These are phyloP conservation scores for Nebria ingens DNA, from an alignment of 1,140 invertebrate species.

Conservation along the genomic window DNA sequence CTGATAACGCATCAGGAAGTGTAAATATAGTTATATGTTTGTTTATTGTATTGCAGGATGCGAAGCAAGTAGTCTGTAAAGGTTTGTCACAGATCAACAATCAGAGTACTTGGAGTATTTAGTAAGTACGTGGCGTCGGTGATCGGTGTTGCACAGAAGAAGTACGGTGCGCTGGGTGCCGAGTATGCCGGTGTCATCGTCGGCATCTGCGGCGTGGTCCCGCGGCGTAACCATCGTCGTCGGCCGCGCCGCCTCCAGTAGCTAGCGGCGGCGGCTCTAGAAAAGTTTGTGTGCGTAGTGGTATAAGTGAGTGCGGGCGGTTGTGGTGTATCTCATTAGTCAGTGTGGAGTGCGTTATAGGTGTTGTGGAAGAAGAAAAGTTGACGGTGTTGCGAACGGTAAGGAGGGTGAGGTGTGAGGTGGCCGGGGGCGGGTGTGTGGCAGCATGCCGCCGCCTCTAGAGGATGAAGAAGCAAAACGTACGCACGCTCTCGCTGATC, in stretches of 20 bases:
- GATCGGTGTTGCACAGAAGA: no score
- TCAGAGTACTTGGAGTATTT: neutral
- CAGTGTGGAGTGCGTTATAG: no score
- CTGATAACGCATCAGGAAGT: no score
- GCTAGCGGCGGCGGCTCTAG: neutral
- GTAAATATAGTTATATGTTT: no score
- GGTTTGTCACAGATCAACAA: neutral
- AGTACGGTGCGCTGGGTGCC: no score
- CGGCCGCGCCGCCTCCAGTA: neutral
- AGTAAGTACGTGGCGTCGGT: neutral
- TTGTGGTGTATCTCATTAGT: neutral
- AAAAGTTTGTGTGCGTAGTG: no score
- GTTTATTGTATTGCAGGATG: neutral
- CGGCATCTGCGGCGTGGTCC: neutral
- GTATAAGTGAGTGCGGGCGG: neutral
- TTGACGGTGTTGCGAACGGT: neutral
- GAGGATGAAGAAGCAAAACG: constrained; percentile 94
- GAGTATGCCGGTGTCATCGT: neutral
- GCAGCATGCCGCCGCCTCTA: constrained; percentile 31
- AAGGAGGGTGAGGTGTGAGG: constrained; percentile 20
- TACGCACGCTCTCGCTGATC: constrained; percentile 95
- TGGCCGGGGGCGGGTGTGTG: constrained; percentile 30
- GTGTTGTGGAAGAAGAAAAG: no score
- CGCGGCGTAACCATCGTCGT: neutral
- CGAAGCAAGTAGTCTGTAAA: no score